Base-by-base conservation (phyloP, 2,888 invertebrate genomes). In the Brenthis hecate region DNA sequence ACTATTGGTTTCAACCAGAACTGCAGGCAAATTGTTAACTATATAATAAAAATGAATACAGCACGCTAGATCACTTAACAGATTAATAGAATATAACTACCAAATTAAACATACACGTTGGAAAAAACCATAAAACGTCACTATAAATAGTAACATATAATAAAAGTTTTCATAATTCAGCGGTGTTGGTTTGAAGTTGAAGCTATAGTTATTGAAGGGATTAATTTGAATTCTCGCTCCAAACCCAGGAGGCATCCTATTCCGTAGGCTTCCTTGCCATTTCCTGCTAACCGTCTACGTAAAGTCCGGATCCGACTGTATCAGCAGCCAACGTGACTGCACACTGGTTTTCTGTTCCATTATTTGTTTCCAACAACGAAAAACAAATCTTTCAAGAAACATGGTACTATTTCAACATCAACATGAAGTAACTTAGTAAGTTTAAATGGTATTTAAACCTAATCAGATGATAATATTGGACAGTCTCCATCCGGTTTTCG, bases 161-260 rank as follows among this genome's bases (percentile, higher is more conserved):
- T 19, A 23, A 58, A 48, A n/a, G 3, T 48, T n/a, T 48, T 36
- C 11, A 58, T 48, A 6, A 47, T 14, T 43, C 23, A 19, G 36
- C 47, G 8, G 16, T 8, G 6, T 8, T 56, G 36, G 13, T 14
- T 62, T 5, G 2, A 43, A 13, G 13, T n/a, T 48, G 16, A 36
- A 55, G 36, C 54, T 54, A 3, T 6, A 61, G 48, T 14, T 23
- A 28, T 32, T 28, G 14, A 4, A 32, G 36, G 85, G 85, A 85
- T 88, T 87, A 87, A 89, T 88, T 89, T 88, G 84, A 88, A 89
- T 90, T 88, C 87, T 85, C 83, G 83, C 82, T 85, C 84, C 79
- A 84, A 85, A 85, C 83, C 84, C 86, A 85, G 87, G 81, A 82
- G 84, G 28, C 28, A 28, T 28, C 28, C 85, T 85, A 88, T 90